phyloP scores from a whole-genome alignment of 2,888 invertebrate genomes.

The Cryptocheilus praepositus region DNA sequence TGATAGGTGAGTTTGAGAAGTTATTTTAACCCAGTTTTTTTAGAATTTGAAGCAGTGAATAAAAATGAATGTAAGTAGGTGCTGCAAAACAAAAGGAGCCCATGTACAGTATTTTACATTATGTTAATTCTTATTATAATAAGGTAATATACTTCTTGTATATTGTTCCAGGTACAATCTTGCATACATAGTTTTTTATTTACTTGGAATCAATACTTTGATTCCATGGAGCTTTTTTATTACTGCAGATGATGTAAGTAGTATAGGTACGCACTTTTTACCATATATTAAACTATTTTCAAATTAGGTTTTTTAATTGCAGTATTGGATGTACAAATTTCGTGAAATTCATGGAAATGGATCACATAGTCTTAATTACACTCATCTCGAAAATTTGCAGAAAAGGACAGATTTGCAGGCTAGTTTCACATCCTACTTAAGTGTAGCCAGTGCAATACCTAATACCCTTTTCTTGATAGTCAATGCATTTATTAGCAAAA shows the following conservation, averaged over 20 bases:
- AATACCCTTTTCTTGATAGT: slow-evolving; percentile 89
- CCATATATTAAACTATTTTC: background rate
- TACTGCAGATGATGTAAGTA: slow-evolving; percentile 92
- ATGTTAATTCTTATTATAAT: background rate
- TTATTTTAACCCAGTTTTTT: background rate
- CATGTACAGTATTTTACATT: background rate
- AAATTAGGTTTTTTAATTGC: slow-evolving; percentile 57
- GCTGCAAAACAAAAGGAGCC: too few species aligned
- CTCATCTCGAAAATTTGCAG: slow-evolving; percentile 73
- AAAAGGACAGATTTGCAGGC: slow-evolving; percentile 85
- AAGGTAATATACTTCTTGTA: background rate
- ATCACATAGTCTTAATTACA: slow-evolving; percentile 74
- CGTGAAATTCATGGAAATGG: slow-evolving; percentile 80
- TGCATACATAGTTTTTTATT: slow-evolving; percentile 90
- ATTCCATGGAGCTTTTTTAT: slow-evolving; percentile 98
- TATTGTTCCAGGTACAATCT: slow-evolving; percentile 80
- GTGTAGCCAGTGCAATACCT: slow-evolving; percentile 89
- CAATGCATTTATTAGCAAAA: slow-evolving; percentile 87
- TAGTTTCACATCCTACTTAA: slow-evolving; percentile 91
- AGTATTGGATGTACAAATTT: slow-evolving; percentile 98
- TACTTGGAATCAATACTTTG: slow-evolving; percentile 92
- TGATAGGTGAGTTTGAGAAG: slow-evolving; percentile 66
- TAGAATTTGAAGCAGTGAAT: too few species aligned
- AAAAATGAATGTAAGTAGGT: too few species aligned
- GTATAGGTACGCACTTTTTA: slow-evolving; percentile 18